These are phyloP conservation scores for Arnoldichthys spilopterus DNA, from an alignment of 2,797 vertebrate species.

Conservation along the genomic window DNA sequence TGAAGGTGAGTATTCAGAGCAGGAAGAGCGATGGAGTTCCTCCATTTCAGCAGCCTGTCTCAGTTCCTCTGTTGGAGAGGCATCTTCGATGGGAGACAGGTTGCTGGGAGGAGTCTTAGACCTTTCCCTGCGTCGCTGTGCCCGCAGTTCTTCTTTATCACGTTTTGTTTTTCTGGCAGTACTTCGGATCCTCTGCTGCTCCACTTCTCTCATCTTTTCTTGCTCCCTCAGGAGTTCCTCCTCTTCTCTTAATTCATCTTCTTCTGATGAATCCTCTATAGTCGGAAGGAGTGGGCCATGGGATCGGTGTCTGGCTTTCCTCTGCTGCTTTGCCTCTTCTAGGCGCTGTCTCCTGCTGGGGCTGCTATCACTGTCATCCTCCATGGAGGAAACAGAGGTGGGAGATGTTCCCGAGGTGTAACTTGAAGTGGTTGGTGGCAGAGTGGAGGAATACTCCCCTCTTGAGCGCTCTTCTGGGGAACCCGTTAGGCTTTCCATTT, in stretches of 20 bases:
- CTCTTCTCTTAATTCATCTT: constrained; percentile 96
- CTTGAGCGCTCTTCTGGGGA: constrained; percentile 96
- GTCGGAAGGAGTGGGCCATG: constrained; percentile 96
- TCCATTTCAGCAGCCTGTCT: constrained; percentile 99
- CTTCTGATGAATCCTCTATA: constrained; percentile 98
- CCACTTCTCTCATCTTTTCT: constrained; percentile 98
- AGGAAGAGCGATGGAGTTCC: constrained; percentile 97
- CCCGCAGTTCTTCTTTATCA: constrained; percentile 97
- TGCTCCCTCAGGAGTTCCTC: constrained; percentile 97
- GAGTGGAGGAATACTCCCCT: constrained; percentile 94
- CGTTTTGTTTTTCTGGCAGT: constrained; percentile 95
- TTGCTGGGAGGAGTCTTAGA: constrained; percentile 99
- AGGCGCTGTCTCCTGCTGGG: constrained; percentile 94
- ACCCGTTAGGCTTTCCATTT: constrained; percentile 98
- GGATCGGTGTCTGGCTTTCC: constrained; percentile 95
- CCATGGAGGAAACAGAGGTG: constrained; percentile 96
- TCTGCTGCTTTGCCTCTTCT: constrained; percentile 97
- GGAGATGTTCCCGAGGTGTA: constrained; percentile 96
- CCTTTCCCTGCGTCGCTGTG: constrained; percentile 95
- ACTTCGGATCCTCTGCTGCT: constrained; percentile 96
- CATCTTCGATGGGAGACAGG: constrained; percentile 98
- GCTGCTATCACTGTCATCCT: constrained; percentile 98
- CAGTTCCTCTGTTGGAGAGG: constrained; percentile 96
- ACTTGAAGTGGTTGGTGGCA: constrained; percentile 94
- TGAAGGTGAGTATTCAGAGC: constrained; percentile 97